A percentile compares a stretch with the other conserved stretches of the same genome.
Evolutionary conservation across 2,113 vertebrate species (phyloP).

Genomic region (Semnornis frantzii): DNA sequence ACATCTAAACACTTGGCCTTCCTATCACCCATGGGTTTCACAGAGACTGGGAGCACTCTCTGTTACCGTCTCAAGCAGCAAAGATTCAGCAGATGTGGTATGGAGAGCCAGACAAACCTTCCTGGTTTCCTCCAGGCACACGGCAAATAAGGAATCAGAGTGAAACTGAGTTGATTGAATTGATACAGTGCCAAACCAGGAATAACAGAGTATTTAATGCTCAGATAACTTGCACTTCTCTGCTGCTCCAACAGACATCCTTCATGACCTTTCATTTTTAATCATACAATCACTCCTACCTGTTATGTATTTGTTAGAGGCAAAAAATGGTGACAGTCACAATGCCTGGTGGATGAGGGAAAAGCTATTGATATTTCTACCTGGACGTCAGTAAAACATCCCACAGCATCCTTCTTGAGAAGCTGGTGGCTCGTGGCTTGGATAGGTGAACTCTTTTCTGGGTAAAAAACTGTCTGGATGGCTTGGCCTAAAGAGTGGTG

Average conservation of each 20-base stretch:
- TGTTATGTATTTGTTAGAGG: neutral
- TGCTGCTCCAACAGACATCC: neutral
- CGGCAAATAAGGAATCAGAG: neutral
- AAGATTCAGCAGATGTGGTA: neutral
- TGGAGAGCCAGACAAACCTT: neutral
- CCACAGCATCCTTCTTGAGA: no score
- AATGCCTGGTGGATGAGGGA: no score
- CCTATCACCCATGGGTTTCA: neutral
- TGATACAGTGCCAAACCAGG: neutral
- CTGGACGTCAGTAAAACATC: no score
- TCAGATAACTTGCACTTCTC: neutral
- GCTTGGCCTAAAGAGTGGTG: no score
- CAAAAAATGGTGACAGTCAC: neutral
- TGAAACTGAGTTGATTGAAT: neutral
- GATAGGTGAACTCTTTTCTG: no score
- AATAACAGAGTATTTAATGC: neutral
- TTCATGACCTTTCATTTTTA: neutral
- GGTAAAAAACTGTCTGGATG: no score
- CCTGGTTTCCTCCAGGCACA: neutral
- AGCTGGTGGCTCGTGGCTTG: no score
- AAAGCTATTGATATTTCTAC: no score
- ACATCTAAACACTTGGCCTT: neutral
- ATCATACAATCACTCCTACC: neutral
- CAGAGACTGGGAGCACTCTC: neutral
- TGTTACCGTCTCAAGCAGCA: neutral